Conservation (phyloP, 2,113 vertebrate species). For the Ammodytes dubius region DNA sequence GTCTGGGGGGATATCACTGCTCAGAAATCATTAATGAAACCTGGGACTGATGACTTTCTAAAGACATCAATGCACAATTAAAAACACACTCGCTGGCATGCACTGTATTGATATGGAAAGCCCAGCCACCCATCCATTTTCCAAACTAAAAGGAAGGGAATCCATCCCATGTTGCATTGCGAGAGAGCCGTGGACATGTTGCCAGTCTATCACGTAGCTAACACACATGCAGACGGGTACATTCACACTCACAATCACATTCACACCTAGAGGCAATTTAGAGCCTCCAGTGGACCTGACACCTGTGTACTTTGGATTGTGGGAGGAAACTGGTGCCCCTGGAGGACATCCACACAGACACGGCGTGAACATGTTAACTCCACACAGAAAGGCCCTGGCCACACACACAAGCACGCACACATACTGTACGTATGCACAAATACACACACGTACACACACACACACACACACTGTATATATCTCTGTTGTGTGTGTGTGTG, state of each 20-base stretch:
- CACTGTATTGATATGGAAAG: slow-evolving; percentile 18
- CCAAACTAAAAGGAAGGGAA: background rate
- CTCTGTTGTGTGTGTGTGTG: too few relatives aligned
- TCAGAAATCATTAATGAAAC: slow-evolving; percentile 62
- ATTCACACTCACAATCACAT: slow-evolving; percentile 49
- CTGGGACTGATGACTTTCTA: slow-evolving; percentile 36
- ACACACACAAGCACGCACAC: background rate
- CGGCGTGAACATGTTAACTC: background rate
- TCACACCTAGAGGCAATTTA: slow-evolving; percentile 48
- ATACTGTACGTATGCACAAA: too few relatives aligned
- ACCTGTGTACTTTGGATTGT: slow-evolving; percentile 23
- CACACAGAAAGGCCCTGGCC: background rate
- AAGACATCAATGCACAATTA: slow-evolving; percentile 45
- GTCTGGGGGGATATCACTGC: slow-evolving; percentile 41
- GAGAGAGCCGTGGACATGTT: slow-evolving; percentile 39
- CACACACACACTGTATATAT: too few relatives aligned
- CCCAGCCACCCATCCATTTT: slow-evolving; percentile 19
- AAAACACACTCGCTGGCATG: background rate
- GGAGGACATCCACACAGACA: slow-evolving; percentile 30
- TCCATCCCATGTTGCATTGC: slow-evolving; percentile 43
- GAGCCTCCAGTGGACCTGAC: slow-evolving; percentile 34
- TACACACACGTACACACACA: too few relatives aligned
- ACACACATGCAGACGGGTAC: slow-evolving; percentile 44
- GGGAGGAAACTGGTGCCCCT: slow-evolving; percentile 19
- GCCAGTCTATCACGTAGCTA: slow-evolving; percentile 43